A percentile compares a stretch with the other conserved stretches of the same genome.
Evolutionary conservation across 2,113 vertebrate species (phyloP).

Genomic region (Capreolus pygargus): DNA sequence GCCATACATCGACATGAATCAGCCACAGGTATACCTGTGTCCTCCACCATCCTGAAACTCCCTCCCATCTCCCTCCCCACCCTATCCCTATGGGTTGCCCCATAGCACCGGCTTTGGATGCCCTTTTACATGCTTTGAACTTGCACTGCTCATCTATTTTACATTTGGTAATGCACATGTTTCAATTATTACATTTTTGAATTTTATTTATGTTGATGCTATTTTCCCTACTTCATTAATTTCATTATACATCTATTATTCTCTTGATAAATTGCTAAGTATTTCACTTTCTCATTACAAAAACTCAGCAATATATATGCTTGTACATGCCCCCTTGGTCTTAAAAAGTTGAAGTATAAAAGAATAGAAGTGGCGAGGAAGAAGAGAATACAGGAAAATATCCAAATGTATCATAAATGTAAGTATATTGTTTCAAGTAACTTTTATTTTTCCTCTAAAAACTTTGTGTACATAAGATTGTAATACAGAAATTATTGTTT

Average conservation of each 20-base stretch:
- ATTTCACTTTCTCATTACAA: background rate
- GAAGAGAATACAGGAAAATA: background rate
- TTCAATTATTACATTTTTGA: background rate
- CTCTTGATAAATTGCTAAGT: background rate
- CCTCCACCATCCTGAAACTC: background rate
- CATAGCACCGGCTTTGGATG: background rate
- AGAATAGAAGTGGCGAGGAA: background rate
- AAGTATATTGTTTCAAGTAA: background rate
- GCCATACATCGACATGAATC: background rate
- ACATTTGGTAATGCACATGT: background rate
- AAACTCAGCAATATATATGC: background rate
- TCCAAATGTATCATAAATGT: background rate
- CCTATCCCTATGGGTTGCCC: background rate
- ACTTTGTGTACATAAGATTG: background rate
- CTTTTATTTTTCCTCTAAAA: background rate
- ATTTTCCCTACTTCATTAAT: background rate
- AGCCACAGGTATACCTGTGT: background rate
- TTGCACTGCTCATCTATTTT: background rate
- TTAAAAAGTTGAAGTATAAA: background rate
- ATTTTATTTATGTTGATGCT: background rate
- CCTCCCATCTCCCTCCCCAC: background rate
- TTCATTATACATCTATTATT: background rate
- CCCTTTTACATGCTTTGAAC: background rate
- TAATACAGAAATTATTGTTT: background rate
- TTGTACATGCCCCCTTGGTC: background rate